Percentiles rank a stretch among this genome's conserved stretches.
These are phyloP conservation scores for Diorhabda carinulata DNA, from an alignment of 1,140 invertebrate genomes.

Conservation along the genomic window DNA sequence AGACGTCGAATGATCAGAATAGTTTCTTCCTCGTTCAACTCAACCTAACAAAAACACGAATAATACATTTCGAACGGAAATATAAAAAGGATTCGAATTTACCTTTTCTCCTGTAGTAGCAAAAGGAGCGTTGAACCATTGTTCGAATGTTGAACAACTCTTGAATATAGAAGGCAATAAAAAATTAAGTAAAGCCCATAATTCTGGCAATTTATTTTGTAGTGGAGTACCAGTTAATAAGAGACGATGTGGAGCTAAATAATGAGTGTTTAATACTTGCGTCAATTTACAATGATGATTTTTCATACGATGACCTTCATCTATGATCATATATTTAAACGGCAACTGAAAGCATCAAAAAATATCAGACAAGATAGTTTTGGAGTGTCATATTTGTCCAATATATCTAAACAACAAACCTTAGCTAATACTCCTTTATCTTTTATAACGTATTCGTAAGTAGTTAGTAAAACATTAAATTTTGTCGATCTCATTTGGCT, in stretches of 20 bases:
- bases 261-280: conserved; percentile 67
- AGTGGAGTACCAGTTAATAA: conserved; percentile 76
- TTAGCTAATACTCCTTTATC: conserved; percentile 61
- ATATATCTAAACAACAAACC: neutral
- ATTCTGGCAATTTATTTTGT: conserved; percentile 70
- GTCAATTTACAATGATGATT: conserved; percentile 99
- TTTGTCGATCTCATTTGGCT: conserved; percentile 86
- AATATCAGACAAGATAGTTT: too few relatives aligned
- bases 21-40: conserved; percentile 58
- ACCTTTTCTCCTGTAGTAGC: conserved; percentile 59
- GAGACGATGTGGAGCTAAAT: conserved; percentile 51
- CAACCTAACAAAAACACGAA: conserved; percentile 40
- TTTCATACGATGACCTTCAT: conserved; percentile 99
- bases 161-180: conserved; percentile 66
- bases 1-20: conserved; percentile 55
- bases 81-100: conserved; percentile 19
- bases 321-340: conserved; percentile 98
- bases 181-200: conserved; percentile 73
- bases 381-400: too few relatives aligned
- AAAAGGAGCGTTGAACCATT: conserved; percentile 51
- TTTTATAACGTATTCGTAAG: conserved; percentile 96
- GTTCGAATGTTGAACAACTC: conserved; percentile 29
- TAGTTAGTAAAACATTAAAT: conserved; percentile 97
- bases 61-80: too few relatives aligned
- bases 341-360: conserved; percentile 1